A percentile compares a stretch with the other conserved stretches of the same genome.
These are phyloP conservation scores for Stictocephala bisonia DNA, from an alignment of 2,888 invertebrate species.

Conservation along the genomic window DNA sequence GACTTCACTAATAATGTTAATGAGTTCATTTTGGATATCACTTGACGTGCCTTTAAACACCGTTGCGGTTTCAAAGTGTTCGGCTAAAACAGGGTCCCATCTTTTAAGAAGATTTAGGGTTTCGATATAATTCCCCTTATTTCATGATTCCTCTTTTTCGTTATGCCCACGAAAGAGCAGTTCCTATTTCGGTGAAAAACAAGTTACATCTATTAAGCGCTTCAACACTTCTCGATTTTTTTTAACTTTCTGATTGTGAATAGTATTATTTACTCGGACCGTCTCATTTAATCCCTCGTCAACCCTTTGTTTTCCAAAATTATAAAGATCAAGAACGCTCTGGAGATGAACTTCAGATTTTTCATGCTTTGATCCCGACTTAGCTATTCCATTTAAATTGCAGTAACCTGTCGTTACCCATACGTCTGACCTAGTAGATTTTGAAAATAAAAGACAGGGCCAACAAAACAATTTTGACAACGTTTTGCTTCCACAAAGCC, in stretches of 20 bases:
- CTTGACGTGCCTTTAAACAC: constrained; percentile 57
- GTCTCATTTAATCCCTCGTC: constrained; percentile 23
- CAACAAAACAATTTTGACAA: no score
- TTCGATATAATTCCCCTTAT: constrained; percentile 56
- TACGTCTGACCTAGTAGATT: no score
- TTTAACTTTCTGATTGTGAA: constrained; percentile 56
- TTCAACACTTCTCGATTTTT: constrained; percentile 56
- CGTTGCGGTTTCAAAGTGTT: constrained; percentile 55
- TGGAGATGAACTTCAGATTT: constrained; percentile 31
- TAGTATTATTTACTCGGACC: background rate
- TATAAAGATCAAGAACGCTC: constrained; percentile 15
- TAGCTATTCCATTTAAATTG: constrained; percentile 12
- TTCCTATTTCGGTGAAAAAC: constrained; percentile 52
- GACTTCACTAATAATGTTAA: constrained; percentile 50
- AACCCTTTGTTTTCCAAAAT: constrained; percentile 34
- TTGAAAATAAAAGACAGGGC: no score
- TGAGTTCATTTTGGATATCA: constrained; percentile 59
- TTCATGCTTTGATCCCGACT: background rate
- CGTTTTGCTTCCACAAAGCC: no score
- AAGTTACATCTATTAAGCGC: constrained; percentile 54
- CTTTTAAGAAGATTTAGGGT: constrained; percentile 36
- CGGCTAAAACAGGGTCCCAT: constrained; percentile 48
- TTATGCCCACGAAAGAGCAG: constrained; percentile 50
- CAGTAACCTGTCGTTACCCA: no score
- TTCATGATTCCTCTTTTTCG: constrained; percentile 50